Evolutionary conservation across 2,113 vertebrate genomes (phyloP), one percentile per base, ranked within the genome.

Genomic region (Cyprinodon variegatus): DNA sequence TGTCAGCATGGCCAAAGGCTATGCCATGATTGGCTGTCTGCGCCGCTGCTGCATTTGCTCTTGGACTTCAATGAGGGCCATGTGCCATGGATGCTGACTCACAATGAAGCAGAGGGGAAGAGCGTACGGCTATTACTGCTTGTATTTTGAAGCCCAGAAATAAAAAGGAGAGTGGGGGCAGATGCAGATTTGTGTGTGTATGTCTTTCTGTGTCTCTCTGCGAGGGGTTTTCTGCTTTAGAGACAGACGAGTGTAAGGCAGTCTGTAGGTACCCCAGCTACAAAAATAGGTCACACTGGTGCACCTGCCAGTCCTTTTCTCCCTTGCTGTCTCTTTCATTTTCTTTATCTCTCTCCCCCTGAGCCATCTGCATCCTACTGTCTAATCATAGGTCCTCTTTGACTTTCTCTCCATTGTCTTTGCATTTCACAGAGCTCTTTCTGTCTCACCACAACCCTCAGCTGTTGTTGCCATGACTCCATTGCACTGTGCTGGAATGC

Each of bases 401-500:
- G 78, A n/a, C 50, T 63, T 61, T 17, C 22, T 61, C 68, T 61
- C 61, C n/a, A 71, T 79, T 85, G 79, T 84, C 76, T 80, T 70
- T 72, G 57, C 62, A 13, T 83, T 74, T 65, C 48, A 74, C 78
- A 72, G 38, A 53, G 78, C 76, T 82, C 76, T 60, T 79, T 90
- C 85, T 82, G 61, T 83, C 75, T 87, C 82, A 77, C 86, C 90
- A 84, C 81, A 65, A 72, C 78, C 76, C 67, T 87, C n/a, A 39
- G 78, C 85, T 85, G 77, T 79, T 87, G 91, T 93, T 91, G 88
- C 93, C 91, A 94, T 93, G 91, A 68, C 88, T 84, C 93, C 93
- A 68, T 75, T 4, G 50, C 77, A 78, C 77, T 89, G 83, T 92
- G 84, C 74, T 86, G 90, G 90, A 90, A 93, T 90, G 83, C 88